Conservation (phyloP, 2,797 vertebrate species). For the Rhinichthys osculus region DNA sequence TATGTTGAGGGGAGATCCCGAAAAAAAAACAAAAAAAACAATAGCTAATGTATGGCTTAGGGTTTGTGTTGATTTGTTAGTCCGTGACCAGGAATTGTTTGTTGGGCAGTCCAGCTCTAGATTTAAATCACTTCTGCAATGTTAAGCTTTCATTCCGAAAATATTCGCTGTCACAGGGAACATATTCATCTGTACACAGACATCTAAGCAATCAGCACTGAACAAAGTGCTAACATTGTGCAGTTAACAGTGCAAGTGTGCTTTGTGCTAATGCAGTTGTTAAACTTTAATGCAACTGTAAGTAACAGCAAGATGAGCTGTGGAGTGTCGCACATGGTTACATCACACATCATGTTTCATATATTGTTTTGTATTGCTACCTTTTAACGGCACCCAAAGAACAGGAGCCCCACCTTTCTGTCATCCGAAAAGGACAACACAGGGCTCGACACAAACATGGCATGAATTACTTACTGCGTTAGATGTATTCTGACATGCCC, state of each 20-base stretch:
- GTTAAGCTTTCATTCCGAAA: not conserved
- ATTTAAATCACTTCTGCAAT: not conserved
- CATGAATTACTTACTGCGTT: slow-evolving; percentile 48
- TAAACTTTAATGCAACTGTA: slow-evolving; percentile 39
- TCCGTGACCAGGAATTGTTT: not conserved
- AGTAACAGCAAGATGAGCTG: slow-evolving; percentile 32
- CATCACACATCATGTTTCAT: slow-evolving; percentile 29
- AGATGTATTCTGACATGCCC: slow-evolving; percentile 47
- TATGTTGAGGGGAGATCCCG: not conserved
- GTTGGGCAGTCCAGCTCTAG: not conserved
- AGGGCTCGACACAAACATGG: slow-evolving; percentile 41
- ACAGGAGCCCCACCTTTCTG: slow-evolving; percentile 26
- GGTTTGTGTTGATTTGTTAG: not conserved
- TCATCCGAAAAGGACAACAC: slow-evolving; percentile 13
- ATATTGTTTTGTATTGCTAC: not conserved
- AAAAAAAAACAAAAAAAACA: not conserved
- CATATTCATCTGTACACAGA: slow-evolving; percentile 1
- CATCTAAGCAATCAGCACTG: not conserved
- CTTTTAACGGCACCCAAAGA: slow-evolving; percentile 3
- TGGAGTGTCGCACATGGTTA: slow-evolving; percentile 13
- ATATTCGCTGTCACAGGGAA: not conserved
- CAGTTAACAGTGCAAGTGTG: slow-evolving; percentile 3
- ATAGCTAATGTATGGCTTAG: not conserved
- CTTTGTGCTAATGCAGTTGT: slow-evolving; percentile 26
- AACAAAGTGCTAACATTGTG: not conserved